Evolutionary conservation across 2,888 invertebrate genomes (phyloP).

Genomic region (Rhorus exstirpatorius): DNA sequence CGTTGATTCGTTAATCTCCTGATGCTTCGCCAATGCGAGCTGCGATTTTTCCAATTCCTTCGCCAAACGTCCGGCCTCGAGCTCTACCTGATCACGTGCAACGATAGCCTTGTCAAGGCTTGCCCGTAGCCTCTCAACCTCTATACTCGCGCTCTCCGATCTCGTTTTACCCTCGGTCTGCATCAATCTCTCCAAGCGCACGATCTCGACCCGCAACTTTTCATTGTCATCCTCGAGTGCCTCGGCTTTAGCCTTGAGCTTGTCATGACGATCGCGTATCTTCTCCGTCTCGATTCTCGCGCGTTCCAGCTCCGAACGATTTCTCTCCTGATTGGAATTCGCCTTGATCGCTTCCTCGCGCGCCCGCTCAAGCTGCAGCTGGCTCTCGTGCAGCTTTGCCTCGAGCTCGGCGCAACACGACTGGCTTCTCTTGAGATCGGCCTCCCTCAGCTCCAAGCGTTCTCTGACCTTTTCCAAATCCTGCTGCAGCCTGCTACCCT

Average conservation of each 20-base stretch:
- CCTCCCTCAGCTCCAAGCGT: conserved; percentile 91
- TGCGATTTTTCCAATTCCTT: conserved; percentile 95
- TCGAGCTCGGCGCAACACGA: conserved; percentile 91
- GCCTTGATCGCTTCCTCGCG: conserved; percentile 93
- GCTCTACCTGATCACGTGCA: conserved; percentile 93
- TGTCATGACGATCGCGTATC: conserved; percentile 94
- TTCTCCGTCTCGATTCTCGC: conserved; percentile 96
- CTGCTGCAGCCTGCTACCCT: conserved; percentile 87
- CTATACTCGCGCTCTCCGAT: conserved; percentile 88
- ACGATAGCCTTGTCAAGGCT: conserved; percentile 95
- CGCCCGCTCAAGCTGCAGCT: conserved; percentile 93
- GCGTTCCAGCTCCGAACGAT: conserved; percentile 92
- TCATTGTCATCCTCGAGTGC: conserved; percentile 92
- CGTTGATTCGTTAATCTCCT: conserved; percentile 93
- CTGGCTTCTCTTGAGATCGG: conserved; percentile 90
- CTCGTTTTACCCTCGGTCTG: conserved; percentile 86
- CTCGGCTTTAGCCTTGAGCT: conserved; percentile 91
- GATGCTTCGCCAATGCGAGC: conserved; percentile 93
- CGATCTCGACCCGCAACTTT: conserved; percentile 90
- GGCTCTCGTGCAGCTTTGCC: conserved; percentile 91
- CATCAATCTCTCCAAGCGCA: conserved; percentile 89
- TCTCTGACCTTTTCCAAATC: conserved; percentile 91
- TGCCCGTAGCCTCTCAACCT: conserved; percentile 94
- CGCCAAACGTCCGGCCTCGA: conserved; percentile 94
- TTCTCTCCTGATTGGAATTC: conserved; percentile 92